Evolutionary conservation across 2,113 vertebrate genomes (phyloP), one percentile per base, ranked within the genome.

Genomic region (Terrapene triunguis): DNA sequence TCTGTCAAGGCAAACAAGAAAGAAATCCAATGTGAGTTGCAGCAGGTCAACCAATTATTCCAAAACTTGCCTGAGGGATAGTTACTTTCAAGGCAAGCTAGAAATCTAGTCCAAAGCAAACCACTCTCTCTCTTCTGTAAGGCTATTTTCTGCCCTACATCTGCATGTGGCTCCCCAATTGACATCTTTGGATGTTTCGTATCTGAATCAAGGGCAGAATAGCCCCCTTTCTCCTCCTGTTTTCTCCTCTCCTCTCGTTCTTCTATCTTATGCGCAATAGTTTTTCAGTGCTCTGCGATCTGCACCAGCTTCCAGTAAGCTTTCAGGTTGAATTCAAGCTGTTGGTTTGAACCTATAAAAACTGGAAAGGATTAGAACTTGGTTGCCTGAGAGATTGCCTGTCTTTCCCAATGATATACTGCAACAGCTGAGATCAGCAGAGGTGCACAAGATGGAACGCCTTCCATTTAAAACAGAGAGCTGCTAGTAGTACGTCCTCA

Each of bases 331-430:
- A 76, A 88, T 47, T 76, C 27, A 24, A 54, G 8, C 24, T 86
- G 51, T 8, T 13, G 57, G 10, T 42, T 69, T 50, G 35, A 48
- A 80, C n/a, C 35, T 27, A 47, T 27, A 78, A 44, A 78, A 44
- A 78, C 42, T 3, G 3, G 47, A 44, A 78, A 13, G 42, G 6
- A 44, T 47, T 72, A 72, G 35, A 72, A 72, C 35, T 78, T 78
- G 25, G 74, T 78, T 78, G 44, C 48, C 11, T 65, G 42, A 47
- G 13, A 51, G 35, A 27, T 0, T 22, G 25, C 42, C 24, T 47
- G 11, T 27, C 11, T 5, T 2, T 16, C 44, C 29, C 65, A 0
- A 0, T 42, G 81, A 82, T 69, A 1, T 5, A 17, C 32, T 35
- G 1, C 32, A 47, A 1, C 62, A 10, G 42, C 35, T 78, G 24